Conservation (phyloP, 1,140 invertebrate species). For the Vanessa tameamea region DNA sequence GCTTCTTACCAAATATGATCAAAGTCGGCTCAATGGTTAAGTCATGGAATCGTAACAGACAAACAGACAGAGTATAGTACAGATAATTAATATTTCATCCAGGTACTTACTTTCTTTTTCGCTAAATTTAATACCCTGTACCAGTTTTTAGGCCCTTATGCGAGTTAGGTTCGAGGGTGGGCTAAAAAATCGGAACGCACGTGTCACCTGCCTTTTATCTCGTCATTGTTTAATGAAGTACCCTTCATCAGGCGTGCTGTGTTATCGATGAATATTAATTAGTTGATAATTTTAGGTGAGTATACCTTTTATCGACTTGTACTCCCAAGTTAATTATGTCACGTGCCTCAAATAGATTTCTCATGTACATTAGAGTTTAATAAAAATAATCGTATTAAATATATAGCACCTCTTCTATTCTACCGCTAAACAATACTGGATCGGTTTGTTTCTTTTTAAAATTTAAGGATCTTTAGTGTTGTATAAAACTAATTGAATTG, state of each 20-base stretch:
- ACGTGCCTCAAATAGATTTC: too few species aligned
- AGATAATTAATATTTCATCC: not conserved
- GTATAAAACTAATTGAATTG: too few species aligned
- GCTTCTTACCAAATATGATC: too few species aligned
- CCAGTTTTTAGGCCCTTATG: conserved; percentile 44
- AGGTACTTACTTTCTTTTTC: not conserved
- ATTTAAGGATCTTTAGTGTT: too few species aligned
- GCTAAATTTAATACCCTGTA: conserved; percentile 12
- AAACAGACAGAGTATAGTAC: too few species aligned
- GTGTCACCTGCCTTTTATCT: conserved; percentile 64
- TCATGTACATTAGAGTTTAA: too few species aligned
- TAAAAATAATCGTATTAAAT: too few species aligned
- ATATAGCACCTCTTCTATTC: too few species aligned
- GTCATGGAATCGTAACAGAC: too few species aligned
- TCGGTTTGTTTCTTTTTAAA: too few species aligned
- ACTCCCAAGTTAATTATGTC: not conserved
- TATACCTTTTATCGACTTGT: not conserved
- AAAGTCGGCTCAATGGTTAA: too few species aligned
- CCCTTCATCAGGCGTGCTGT: conserved; percentile 37
- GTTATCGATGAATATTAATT: conserved; percentile 48
- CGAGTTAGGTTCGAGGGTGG: conserved; percentile 55
- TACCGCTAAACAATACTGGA: too few species aligned
- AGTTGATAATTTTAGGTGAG: conserved; percentile 23
- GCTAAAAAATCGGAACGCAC: conserved; percentile 58
- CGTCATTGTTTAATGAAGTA: conserved; percentile 50